Percentiles rank a stretch among this genome's conserved stretches.
These are phyloP conservation scores for Pycnomerus fuliginosus DNA, from an alignment of 2,888 invertebrate genomes.

Conservation along the genomic window DNA sequence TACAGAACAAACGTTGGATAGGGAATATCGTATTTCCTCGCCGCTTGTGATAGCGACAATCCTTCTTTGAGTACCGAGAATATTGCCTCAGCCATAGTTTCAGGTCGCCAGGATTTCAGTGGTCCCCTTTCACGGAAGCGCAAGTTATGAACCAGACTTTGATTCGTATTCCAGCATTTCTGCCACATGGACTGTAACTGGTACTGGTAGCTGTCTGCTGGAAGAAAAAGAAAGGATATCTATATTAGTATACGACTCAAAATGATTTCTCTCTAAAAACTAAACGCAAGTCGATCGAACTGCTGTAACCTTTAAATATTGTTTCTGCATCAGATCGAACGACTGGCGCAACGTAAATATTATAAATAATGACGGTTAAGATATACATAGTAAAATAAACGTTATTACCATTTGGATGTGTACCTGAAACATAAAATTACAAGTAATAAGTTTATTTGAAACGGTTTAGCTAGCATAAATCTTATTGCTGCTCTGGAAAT, in stretches of 20 bases:
- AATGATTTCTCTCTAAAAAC: too few species aligned
- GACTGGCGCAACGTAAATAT: constrained; percentile 1
- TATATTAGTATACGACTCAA: constrained; percentile 29
- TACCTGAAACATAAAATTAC: constrained; percentile 34
- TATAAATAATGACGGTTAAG: neutral
- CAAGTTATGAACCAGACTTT: constrained; percentile 85
- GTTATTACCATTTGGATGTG: constrained; percentile 28
- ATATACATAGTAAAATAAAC: constrained; percentile 25
- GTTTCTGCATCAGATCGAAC: neutral
- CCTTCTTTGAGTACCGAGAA: constrained; percentile 91
- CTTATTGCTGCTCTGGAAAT: constrained; percentile 22
- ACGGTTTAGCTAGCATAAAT: constrained; percentile 17
- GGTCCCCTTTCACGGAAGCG: constrained; percentile 91
- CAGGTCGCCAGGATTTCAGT: constrained; percentile 89
- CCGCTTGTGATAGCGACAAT: constrained; percentile 84
- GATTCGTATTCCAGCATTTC: constrained; percentile 93
- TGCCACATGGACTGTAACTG: constrained; percentile 95
- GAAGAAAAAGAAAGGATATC: constrained; percentile 39
- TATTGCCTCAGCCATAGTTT: constrained; percentile 94
- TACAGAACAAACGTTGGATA: constrained; percentile 93
- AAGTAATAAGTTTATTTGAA: constrained; percentile 25
- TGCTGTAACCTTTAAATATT: neutral
- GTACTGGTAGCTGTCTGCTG: constrained; percentile 94
- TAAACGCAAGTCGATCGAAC: constrained; percentile 1
- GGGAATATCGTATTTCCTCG: constrained; percentile 91